Base-by-base conservation (phyloP, 2,113 vertebrate genomes). In the Xiphophorus maculatus region DNA sequence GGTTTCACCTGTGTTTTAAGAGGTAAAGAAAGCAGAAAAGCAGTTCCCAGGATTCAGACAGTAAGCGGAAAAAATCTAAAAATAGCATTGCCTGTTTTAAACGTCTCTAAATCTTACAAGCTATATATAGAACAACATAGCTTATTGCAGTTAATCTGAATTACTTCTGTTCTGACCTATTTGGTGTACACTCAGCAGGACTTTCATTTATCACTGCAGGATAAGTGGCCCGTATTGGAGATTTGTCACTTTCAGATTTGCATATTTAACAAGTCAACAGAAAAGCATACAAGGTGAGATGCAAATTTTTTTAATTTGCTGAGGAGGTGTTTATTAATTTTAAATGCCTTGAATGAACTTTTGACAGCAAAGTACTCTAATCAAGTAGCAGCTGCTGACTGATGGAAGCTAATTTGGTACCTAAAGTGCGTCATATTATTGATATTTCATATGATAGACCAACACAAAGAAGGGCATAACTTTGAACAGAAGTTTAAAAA, bases 331-430 rank as follows among this genome's bases (percentile, higher is more conserved):
- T 76, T 66, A 66, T 48, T 74, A 66, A 8, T 54, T 77, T 66
- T 80, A 33, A 78, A 67, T 74, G 73, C 14, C 69, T 35, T 71
- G 67, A 79, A 0, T 60, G 66, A 86, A 84, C 76, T 84, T 84
- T 73, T 73, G 58, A 69, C 81, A 42, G 11, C 54, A 69, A 76
- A 76, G 35, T 70, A 80, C 84, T 86, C 80, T 77, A 75, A 66
- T 60, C 67, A 84, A 79, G 81, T 74, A 79, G 73, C 37, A 61
- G 32, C 22, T 81, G 77, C 82, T 89, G 85, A 88, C 64, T 86
- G 76, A 86, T 72, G 32, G 6, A 62, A 72, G 74, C 72, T 64
- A 71, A 60, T 33, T 79, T 70, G 35, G 29, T 74, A 72, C 12
- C 5, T 15, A 63, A n/a, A 13, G n/a, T 28, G n/a, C 13, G 14